Conservation (phyloP, 2,888 invertebrate genomes). For the Crioceris asparagi region DNA sequence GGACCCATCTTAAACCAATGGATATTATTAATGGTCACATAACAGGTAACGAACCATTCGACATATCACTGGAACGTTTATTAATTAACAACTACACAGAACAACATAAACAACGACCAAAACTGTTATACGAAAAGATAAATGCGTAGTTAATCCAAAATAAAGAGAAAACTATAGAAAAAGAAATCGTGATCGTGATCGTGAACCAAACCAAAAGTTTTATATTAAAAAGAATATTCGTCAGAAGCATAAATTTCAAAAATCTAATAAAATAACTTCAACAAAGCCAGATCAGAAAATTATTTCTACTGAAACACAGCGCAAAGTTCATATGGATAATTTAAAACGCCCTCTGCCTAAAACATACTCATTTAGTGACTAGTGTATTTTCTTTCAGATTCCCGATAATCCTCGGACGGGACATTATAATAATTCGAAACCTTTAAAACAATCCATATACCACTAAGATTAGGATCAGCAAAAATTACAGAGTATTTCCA, state of each 20-base stretch:
- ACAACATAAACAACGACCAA: conserved; percentile 2
- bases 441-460: background rate
- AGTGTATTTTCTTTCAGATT: too few relatives aligned
- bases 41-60: conserved; percentile 2
- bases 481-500: background rate
- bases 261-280: too few relatives aligned
- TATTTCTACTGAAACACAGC: too few relatives aligned
- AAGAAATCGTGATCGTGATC: background rate
- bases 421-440: background rate
- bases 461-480: background rate
- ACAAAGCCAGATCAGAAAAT: too few relatives aligned
- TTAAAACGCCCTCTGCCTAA: background rate
- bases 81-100: conserved; percentile 2
- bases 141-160: background rate
- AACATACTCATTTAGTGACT: background rate
- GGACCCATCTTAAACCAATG: conserved; percentile 4
- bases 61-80: background rate
- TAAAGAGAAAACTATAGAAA: conserved; percentile 1
- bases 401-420: background rate
- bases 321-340: background rate
- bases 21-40: conserved; percentile 7
- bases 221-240: too few relatives aligned
- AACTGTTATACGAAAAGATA: background rate
- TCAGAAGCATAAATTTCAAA: too few relatives aligned
- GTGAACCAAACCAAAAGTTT: conserved; percentile 1